These are phyloP conservation scores for Pomatorhinus ruficollis DNA, from an alignment of 2,113 vertebrate genomes.

Conservation along the genomic window DNA sequence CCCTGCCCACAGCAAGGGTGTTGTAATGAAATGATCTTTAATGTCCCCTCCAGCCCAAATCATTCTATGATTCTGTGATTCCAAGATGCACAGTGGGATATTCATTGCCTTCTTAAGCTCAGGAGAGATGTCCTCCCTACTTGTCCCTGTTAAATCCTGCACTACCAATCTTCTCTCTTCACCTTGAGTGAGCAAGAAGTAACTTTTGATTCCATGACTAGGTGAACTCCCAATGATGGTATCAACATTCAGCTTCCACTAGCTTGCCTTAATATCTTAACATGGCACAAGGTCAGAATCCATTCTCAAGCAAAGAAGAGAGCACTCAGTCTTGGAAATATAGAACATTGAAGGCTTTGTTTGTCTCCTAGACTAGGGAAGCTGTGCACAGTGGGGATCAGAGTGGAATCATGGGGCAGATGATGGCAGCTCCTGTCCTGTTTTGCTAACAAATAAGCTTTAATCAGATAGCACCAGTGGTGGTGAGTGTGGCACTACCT, in stretches of 20 bases:
- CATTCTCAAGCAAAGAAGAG: neutral
- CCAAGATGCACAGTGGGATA: neutral
- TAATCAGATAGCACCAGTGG: neutral
- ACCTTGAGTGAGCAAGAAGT: neutral
- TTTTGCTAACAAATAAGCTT: neutral
- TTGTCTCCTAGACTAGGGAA: neutral
- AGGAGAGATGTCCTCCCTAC: neutral
- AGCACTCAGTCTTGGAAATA: neutral
- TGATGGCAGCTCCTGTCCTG: neutral
- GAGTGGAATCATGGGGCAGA: neutral
- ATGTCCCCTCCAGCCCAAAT: neutral
- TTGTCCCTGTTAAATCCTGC: neutral
- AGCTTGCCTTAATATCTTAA: neutral
- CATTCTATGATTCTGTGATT: neutral
- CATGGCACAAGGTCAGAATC: neutral
- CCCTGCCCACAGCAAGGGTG: neutral
- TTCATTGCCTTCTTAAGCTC: neutral
- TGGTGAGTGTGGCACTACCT: neutral
- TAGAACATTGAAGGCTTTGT: neutral
- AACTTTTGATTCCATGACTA: neutral
- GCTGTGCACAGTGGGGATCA: neutral
- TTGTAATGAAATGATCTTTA: neutral
- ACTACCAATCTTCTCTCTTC: neutral
- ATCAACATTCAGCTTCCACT: neutral
- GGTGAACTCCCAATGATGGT: neutral